Evolutionary conservation across 2,888 invertebrate genomes (phyloP).

Genomic region (Sepioteuthis lessoniana): DNA sequence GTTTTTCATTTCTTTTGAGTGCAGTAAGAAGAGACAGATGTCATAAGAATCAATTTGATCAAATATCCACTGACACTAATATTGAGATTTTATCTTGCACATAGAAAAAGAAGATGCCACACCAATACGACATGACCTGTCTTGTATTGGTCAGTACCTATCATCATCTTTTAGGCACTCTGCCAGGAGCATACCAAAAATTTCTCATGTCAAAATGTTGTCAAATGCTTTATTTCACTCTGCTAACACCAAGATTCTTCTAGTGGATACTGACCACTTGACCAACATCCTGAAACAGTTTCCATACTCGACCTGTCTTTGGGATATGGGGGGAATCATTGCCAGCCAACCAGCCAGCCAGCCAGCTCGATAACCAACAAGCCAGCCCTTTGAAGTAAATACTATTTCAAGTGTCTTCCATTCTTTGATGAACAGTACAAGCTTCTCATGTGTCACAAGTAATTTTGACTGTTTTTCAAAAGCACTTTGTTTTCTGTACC

Average conservation of each 20-base stretch:
- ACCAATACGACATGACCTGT: not conserved
- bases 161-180: constrained; percentile 15
- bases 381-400: not conserved
- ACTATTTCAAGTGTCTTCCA: not conserved
- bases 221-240: constrained; percentile 6
- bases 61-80: not conserved
- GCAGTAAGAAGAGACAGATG: not conserved
- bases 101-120: not conserved
- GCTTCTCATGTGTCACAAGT: not conserved
- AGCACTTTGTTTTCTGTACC: constrained; percentile 33
- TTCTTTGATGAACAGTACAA: constrained; percentile 6
- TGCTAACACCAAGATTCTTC: not conserved
- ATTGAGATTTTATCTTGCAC: not conserved
- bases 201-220: not conserved
- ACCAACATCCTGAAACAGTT: constrained; percentile 33
- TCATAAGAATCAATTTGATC: constrained; percentile 33
- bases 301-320: constrained; percentile 21
- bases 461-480: constrained; percentile 23
- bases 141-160: not conserved
- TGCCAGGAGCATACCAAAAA: not conserved
- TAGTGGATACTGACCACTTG: constrained; percentile 21
- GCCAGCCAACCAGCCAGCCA: too few species aligned
- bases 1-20: not conserved
- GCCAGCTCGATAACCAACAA: too few species aligned
- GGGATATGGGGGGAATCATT: not conserved